These are phyloP conservation scores for Sternarchorhynchus goeldii DNA, from an alignment of 2,797 vertebrate species.

Conservation along the genomic window DNA sequence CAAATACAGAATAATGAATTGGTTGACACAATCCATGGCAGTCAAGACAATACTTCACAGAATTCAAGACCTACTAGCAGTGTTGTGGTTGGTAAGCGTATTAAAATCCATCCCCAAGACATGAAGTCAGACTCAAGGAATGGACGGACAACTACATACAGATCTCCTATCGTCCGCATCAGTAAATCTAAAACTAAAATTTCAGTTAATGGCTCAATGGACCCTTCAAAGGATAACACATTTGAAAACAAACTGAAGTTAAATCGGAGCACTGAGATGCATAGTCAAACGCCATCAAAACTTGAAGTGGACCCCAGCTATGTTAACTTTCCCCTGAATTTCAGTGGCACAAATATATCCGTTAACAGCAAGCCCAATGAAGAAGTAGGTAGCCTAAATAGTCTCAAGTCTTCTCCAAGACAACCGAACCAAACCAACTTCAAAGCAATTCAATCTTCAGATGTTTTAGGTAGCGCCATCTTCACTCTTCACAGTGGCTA, in stretches of 20 bases:
- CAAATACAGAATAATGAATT: neutral
- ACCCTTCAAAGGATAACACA: neutral
- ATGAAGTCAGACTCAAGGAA: slow-evolving; percentile 15
- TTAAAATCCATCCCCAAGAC: neutral
- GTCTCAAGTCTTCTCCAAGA: neutral
- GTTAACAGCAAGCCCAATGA: slow-evolving; percentile 55
- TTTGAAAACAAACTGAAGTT: neutral
- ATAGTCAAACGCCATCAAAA: neutral
- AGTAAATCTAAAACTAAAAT: slow-evolving; percentile 10
- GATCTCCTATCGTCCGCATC: slow-evolving; percentile 4
- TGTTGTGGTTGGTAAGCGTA: slow-evolving; percentile 12
- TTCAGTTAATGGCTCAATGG: neutral
- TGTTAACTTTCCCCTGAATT: neutral
- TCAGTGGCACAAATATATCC: slow-evolving; percentile 42
- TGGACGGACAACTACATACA: neutral
- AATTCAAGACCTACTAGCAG: slow-evolving; percentile 21
- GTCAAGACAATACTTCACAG: neutral
- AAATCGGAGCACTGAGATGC: neutral
- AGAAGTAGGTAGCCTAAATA: neutral
- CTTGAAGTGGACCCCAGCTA: neutral
- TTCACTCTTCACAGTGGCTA: slow-evolving; percentile 48
- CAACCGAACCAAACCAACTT: neutral
- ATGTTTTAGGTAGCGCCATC: slow-evolving; percentile 60
- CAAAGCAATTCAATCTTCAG: slow-evolving; percentile 40
- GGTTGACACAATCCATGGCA: neutral